These are phyloP conservation scores for Calameuta filiformis DNA, from an alignment of 2,888 invertebrate genomes.

Conservation along the genomic window DNA sequence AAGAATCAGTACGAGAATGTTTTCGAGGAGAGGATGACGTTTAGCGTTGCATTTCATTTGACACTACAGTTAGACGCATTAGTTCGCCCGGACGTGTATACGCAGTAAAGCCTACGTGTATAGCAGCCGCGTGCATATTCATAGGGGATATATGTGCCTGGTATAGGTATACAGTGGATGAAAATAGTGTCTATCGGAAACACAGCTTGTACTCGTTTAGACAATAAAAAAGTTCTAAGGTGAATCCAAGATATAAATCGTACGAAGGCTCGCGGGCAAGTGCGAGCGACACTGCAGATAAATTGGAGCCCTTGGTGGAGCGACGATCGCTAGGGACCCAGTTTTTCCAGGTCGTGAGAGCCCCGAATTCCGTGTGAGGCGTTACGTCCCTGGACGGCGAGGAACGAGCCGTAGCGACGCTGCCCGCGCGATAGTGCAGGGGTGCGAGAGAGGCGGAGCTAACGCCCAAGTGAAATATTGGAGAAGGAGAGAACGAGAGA, in stretches of 20 bases:
- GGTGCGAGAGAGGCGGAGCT: slow-evolving; percentile 17
- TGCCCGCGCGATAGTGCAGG: slow-evolving; percentile 26
- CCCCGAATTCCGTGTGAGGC: not conserved
- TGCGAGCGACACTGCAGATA: not conserved
- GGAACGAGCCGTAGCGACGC: slow-evolving; percentile 25
- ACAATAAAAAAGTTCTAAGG: not conserved
- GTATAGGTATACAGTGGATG: not conserved
- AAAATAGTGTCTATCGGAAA: not conserved
- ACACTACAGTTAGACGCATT: slow-evolving; percentile 14
- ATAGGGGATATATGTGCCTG: not conserved
- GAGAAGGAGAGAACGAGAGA: slow-evolving; percentile 11
- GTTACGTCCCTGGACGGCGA: slow-evolving; percentile 12
- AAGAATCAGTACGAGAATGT: not conserved
- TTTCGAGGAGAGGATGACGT: not conserved
- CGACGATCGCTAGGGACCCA: not conserved
- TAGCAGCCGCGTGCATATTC: not conserved
- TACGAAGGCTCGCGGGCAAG: not conserved
- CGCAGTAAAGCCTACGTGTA: not conserved
- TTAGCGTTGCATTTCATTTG: slow-evolving; percentile 6
- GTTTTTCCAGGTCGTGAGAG: not conserved
- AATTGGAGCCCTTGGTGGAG: not conserved
- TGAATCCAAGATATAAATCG: not conserved
- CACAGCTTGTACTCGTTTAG: not conserved
- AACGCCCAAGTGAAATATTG: slow-evolving; percentile 1
- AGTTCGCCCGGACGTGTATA: slow-evolving; percentile 14